Evolutionary conservation across 2,113 vertebrate genomes (phyloP).

Genomic region (Bufo gargarizans): DNA sequence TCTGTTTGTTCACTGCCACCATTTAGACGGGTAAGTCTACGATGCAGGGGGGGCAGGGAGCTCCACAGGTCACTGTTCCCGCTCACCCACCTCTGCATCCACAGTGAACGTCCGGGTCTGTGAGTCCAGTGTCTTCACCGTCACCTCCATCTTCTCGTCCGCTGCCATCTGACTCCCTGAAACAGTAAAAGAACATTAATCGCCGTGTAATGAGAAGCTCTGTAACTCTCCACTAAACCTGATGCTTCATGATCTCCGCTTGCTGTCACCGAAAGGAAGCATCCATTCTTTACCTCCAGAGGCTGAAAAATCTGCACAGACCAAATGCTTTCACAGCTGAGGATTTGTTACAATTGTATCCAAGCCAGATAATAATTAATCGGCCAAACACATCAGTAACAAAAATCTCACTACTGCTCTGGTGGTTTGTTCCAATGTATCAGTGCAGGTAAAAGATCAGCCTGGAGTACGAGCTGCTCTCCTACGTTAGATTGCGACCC

Average conservation of each 20-base stretch:
- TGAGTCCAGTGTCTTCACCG: conserved; percentile 90
- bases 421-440: too few species aligned
- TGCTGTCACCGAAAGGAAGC: neutral
- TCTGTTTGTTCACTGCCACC: too few species aligned
- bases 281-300: too few species aligned
- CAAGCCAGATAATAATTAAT: too few species aligned
- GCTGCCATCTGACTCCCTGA: conserved; percentile 72
- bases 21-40: too few species aligned
- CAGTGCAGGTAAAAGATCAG: too few species aligned
- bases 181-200: neutral
- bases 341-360: too few species aligned
- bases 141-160: conserved; percentile 80
- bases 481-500: too few species aligned
- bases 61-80: neutral
- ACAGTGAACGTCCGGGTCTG: conserved; percentile 89
- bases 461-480: too few species aligned
- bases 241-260: neutral
- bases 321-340: neutral
- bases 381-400: too few species aligned
- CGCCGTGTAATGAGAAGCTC: neutral
- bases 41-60: neutral
- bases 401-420: too few species aligned
- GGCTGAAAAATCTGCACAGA: neutral
- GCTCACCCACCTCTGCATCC: conserved; percentile 77
- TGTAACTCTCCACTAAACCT: neutral